Base-by-base conservation (phyloP, 2,797 vertebrate genomes). In the Sus cebifrons region DNA sequence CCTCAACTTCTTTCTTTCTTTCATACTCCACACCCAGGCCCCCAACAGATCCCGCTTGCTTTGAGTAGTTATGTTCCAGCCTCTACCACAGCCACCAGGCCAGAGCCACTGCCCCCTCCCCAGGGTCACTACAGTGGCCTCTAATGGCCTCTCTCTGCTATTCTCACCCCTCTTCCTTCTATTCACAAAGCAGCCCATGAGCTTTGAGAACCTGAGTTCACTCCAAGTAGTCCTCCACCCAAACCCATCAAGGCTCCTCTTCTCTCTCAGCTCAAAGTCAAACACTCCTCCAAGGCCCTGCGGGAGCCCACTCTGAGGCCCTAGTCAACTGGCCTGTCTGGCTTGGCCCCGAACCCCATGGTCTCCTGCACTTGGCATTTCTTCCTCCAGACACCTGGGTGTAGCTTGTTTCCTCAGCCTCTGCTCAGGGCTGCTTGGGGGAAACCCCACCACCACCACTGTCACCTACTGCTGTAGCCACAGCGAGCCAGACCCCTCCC, bases 61-160 rank as follows among this genome's bases (percentile, higher is more conserved):
- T 71, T 71, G 40, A 52, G 36, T 25, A 29, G 7, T 40, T 16
- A 21, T 0, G 5, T 56, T 17, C 6, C 18, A 23, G 60, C 64
- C 17, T 36, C 52, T 11, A 17, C 11, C 23, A 44, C 2, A 2
- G 32, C 36, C 56, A 40, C 2, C 0, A 6, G 0, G 10, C 18
- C 70, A 9, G 15, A 83, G 71, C 9, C 27, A 29, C n/a, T 2
- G 3, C 20, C 17, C 3, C 2, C 13, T 68, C 14, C 32, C 6
- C 2, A 60, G 49, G 49, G 29, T 60, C 25, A 52, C 7, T 14
- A 18, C n/a, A 36, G 29, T 12, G 52, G 16, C 29, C 2, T 4
- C 44, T 73, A 7, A 64, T 21, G 3, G 9, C 23, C 60, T 79
- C 17, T 58, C 58, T 81, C 14, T 83, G 21, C 79, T 52, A 44